Conservation (phyloP, 2,888 invertebrate genomes). For the Caenorhabditis auriculariae region DNA sequence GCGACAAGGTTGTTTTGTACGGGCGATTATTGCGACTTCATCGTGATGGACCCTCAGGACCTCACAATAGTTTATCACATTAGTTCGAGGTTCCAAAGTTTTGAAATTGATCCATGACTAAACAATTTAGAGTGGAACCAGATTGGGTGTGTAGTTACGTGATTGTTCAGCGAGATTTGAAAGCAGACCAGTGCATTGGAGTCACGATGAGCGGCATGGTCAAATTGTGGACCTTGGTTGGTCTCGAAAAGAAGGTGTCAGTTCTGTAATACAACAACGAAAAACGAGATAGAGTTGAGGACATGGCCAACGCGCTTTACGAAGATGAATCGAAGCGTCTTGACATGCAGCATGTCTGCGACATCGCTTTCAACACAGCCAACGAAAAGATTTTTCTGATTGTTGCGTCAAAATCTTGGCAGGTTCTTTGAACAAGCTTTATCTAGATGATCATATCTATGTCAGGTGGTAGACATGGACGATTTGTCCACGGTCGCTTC, state of each 20-base stretch:
- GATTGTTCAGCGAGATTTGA: conserved; percentile 70
- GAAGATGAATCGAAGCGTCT: conserved; percentile 97
- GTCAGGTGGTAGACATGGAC: conserved; percentile 78
- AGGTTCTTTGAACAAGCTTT: conserved; percentile 70
- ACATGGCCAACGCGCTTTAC: conserved; percentile 69
- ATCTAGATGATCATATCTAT: background rate
- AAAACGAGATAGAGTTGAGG: conserved; percentile 18
- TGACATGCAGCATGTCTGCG: conserved; percentile 76
- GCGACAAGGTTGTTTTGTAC: conserved; percentile 78
- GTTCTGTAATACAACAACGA: background rate
- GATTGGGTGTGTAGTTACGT: conserved; percentile 97
- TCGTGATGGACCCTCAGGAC: conserved; percentile 93
- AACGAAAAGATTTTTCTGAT: conserved; percentile 95
- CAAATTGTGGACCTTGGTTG: conserved; percentile 61
- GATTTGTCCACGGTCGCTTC: conserved; percentile 73
- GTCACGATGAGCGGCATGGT: conserved; percentile 60
- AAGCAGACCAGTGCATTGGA: conserved; percentile 53
- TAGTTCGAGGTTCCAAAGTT: conserved; percentile 14
- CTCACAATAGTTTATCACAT: conserved; percentile 80
- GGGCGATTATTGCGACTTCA: conserved; percentile 95
- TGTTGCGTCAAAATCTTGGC: conserved; percentile 94
- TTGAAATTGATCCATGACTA: background rate
- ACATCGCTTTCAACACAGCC: conserved; percentile 63
- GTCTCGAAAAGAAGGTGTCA: conserved; percentile 52
- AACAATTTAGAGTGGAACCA: conserved; percentile 77